Evolutionary conservation across 2,888 invertebrate genomes (phyloP), one percentile per base, ranked within the genome.

Genomic region (Plusia festucae): DNA sequence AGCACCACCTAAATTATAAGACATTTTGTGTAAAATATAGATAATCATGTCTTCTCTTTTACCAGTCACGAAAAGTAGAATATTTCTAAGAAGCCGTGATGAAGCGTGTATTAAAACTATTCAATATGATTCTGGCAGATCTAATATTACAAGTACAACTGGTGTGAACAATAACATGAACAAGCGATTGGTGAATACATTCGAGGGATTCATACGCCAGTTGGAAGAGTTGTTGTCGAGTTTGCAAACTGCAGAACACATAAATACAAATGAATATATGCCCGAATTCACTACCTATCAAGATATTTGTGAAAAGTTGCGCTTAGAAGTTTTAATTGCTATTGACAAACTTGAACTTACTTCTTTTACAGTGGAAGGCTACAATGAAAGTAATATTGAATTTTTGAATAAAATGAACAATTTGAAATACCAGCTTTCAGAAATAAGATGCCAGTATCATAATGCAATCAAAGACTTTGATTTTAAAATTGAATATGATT

Each of bases 251-350:
- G 74, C 70, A 44, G 68, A 74, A 55, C 53, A 53, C 34, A 57
- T 58, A 44, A 59, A 55, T 34, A 53, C 52, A 44, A 56, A 54
- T 34, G 52, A 49, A 40, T 63, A 63, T 18, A 63, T 57, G 44
- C 76, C 72, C 0, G 60, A 66, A 49, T 72, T 66, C n/a, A 62
- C 68, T 24, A 60, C 7, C 56, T 73, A 80, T 57, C 62, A 75
- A 58, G 73, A 81, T 51, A 70, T 81, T 40, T 81, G 81, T 32
- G 71, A 77, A 15, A 78, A 75, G 27, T 71, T 81, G 44, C 76
- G 81, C 0, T 53, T 74, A 16, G 81, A 81, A 64, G 67, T 79
- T 11, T 70, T 77, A 58, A 73, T 81, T 51, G 79, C 81, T n/a
- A 64, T 79, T 9, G 81, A 81, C 61, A 81, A 81, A 59, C 58